Conservation (phyloP, 2,888 invertebrate species). For the Sinopyrophorus schimmeli region DNA sequence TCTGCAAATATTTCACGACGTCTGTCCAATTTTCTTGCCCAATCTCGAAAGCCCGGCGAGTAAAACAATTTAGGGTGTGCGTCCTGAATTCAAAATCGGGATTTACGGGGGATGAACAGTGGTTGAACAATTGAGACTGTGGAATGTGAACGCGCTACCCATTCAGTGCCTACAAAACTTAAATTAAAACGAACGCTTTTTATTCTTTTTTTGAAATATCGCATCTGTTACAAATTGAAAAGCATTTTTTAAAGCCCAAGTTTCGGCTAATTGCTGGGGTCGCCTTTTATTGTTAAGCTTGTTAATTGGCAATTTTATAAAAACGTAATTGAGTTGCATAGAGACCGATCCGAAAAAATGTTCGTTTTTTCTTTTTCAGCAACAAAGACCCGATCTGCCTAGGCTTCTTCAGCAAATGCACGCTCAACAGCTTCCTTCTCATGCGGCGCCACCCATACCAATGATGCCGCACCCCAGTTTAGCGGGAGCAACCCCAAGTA, state of each 20-base stretch:
- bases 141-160: slow-evolving; percentile 18
- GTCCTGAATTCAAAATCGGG: slow-evolving; percentile 46
- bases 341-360: neutral
- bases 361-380: slow-evolving; percentile 65
- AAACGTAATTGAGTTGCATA: slow-evolving; percentile 1
- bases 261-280: no score
- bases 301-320: neutral
- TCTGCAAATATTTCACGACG: slow-evolving; percentile 50
- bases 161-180: slow-evolving; percentile 8
- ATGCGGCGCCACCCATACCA: slow-evolving; percentile 70
- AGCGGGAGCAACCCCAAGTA: slow-evolving; percentile 57
- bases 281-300: neutral
- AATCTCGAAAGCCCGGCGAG: slow-evolving; percentile 48
- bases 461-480: slow-evolving; percentile 69
- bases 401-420: slow-evolving; percentile 89
- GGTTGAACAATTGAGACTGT: slow-evolving; percentile 17
- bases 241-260: no score
- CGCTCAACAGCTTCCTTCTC: slow-evolving; percentile 78
- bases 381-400: slow-evolving; percentile 81
- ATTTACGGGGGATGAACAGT: slow-evolving; percentile 17
- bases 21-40: slow-evolving; percentile 50
- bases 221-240: no score
- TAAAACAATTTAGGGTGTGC: slow-evolving; percentile 50
- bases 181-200: slow-evolving; percentile 11
- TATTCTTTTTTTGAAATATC: slow-evolving; percentile 8